phyloP scores from a whole-genome alignment of 2,797 vertebrate genomes.

The Capromys pilorides region DNA sequence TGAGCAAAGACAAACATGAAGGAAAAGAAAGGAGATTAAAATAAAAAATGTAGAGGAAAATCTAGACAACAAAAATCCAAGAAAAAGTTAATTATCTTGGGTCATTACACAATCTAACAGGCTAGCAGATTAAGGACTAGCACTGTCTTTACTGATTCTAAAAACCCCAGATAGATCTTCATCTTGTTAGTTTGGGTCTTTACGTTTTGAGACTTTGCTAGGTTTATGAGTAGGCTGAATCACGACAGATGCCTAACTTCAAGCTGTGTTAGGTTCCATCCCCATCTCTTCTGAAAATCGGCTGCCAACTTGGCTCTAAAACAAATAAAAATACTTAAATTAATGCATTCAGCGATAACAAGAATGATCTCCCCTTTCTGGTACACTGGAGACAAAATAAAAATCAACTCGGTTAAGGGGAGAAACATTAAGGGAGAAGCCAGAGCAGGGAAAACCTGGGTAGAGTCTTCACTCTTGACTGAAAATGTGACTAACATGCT shows the following conservation, averaged over 20 bases:
- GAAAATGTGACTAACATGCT: slow-evolving; percentile 47
- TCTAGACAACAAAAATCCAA: not conserved
- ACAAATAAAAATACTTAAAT: slow-evolving; percentile 67
- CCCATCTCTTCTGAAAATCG: slow-evolving; percentile 54
- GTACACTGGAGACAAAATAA: slow-evolving; percentile 43
- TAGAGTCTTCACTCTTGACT: slow-evolving; percentile 29
- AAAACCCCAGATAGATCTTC: slow-evolving; percentile 48
- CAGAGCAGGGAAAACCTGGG: not conserved
- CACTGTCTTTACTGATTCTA: slow-evolving; percentile 54
- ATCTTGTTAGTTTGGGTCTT: slow-evolving; percentile 75
- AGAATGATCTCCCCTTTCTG: slow-evolving; percentile 40
- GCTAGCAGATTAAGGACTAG: slow-evolving; percentile 22
- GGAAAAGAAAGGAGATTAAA: not conserved
- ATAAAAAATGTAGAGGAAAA: not conserved
- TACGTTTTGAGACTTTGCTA: slow-evolving; percentile 58
- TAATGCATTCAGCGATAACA: not conserved
- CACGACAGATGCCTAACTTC: slow-evolving; percentile 74
- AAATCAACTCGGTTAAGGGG: not conserved
- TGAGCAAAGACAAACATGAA: not conserved
- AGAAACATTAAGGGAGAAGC: not conserved
- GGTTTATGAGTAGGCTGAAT: slow-evolving; percentile 74
- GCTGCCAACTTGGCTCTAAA: slow-evolving; percentile 65
- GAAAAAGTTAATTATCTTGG: slow-evolving; percentile 22
- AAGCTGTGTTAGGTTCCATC: slow-evolving; percentile 69
- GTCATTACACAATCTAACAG: not conserved